Percentiles rank a stretch among this genome's conserved stretches.
These are phyloP conservation scores for Rallus crepitans DNA, from an alignment of 2,797 vertebrate genomes.

Conservation along the genomic window DNA sequence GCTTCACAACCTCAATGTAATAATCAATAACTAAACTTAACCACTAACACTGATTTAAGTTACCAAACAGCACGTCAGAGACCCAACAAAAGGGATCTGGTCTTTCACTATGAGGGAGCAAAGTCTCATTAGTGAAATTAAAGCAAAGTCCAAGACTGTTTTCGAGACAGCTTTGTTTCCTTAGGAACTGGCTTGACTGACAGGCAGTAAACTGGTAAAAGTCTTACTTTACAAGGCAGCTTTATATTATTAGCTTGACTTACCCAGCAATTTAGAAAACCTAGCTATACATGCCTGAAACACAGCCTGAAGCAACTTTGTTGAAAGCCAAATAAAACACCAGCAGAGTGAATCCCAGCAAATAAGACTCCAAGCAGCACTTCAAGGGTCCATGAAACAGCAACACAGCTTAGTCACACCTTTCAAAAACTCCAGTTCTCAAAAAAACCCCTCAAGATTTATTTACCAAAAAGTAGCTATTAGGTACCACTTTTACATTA, in stretches of 20 bases:
- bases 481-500: background rate
- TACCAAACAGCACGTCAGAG: background rate
- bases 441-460: background rate
- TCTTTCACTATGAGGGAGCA: background rate
- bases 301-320: slow-evolving; percentile 1
- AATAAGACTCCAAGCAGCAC: background rate
- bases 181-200: slow-evolving; percentile 34
- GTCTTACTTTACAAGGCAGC: slow-evolving; percentile 46
- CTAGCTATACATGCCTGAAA: slow-evolving; percentile 23
- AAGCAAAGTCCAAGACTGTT: slow-evolving; percentile 62
- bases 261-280: slow-evolving; percentile 35
- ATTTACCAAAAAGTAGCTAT: background rate
- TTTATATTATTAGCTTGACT: slow-evolving; percentile 52
- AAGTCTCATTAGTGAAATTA: slow-evolving; percentile 62
- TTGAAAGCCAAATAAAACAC: slow-evolving; percentile 31
- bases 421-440: background rate
- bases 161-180: slow-evolving; percentile 59
- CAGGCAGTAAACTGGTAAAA: slow-evolving; percentile 29
- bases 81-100: slow-evolving; percentile 9
- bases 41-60: background rate
- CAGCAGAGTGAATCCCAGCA: background rate
- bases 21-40: slow-evolving; percentile 14
- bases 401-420: rapidly evolving
- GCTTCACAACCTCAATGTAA: background rate
- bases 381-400: background rate